These are phyloP conservation scores for Cheilosia variabilis DNA, from an alignment of 2,888 invertebrate genomes.

Conservation along the genomic window DNA sequence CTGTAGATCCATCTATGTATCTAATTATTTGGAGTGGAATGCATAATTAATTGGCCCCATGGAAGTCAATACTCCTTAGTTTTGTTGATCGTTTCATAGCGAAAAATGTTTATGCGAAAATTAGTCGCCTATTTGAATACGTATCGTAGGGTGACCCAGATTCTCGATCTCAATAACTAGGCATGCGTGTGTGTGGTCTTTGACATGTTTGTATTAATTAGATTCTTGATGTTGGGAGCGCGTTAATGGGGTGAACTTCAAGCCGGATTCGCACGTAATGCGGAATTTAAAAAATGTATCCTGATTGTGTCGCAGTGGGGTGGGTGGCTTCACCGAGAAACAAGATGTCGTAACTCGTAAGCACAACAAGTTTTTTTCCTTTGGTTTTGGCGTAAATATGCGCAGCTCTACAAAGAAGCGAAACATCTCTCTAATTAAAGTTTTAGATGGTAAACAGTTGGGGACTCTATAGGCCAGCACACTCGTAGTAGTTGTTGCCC, in stretches of 20 bases:
- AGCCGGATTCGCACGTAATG: neutral
- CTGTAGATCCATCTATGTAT: neutral
- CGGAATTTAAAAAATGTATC: slow-evolving; percentile 10
- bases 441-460: slow-evolving; percentile 17
- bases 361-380: neutral
- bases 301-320: neutral
- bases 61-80: slow-evolving; percentile 56
- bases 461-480: neutral
- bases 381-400: neutral
- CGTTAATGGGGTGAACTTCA: too few species aligned
- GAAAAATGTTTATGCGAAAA: slow-evolving; percentile 18
- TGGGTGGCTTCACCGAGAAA: neutral
- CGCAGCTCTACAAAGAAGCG: neutral
- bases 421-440: neutral
- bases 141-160: slow-evolving; percentile 49
- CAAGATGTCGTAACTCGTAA: neutral
- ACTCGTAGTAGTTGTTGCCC: neutral
- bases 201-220: neutral
- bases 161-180: slow-evolving; percentile 38
- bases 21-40: slow-evolving; percentile 14
- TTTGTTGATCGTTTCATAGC: slow-evolving; percentile 23
- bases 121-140: slow-evolving; percentile 1
- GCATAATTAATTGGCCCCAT: slow-evolving; percentile 65
- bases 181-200: slow-evolving; percentile 1
- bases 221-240: too few species aligned